Evolutionary conservation across 1,140 invertebrate species (phyloP), one percentile per base, ranked within the genome.

Genomic region (Paraescarpia echinospica): DNA sequence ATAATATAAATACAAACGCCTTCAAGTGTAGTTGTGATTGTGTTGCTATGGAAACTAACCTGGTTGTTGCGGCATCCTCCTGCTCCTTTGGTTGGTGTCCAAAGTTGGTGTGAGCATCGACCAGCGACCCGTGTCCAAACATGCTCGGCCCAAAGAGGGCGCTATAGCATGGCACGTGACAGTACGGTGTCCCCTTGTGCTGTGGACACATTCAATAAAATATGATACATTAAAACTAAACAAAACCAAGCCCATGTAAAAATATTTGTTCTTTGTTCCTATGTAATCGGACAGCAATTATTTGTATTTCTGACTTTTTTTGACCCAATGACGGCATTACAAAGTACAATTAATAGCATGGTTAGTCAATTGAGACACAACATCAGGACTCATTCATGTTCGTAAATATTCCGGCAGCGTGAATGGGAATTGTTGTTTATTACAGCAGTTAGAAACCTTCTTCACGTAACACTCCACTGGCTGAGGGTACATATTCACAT

Each of bases 111-210:
- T 98, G 98, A 93, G 98, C 98, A 96, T 98, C 98, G 34, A 98
- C 98, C 95, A 98, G 97, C 48, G 98, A 98, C 33, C 98, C 98
- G 96, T 98, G 98, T 14, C 98, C 98, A 96, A 98, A 98, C 27
- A 98, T 96, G 94, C 98, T 97, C 22, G 98, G 98, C 89, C 98
- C 98, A 96, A 98, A 99, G n/a, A 98, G 95, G n/a, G 98, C 98
- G 93, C 98, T 97, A 96, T 99, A 98, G 95, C 98, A 99, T 59
- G 98, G 98, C 48, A 98, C 98, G 96, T 98, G 97, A 94, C 98
- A 99, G 95, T 98, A 99, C 89, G 98, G 98, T 92, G 98, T 97
- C 92, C 98, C 98, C 96, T 98, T 98, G 95, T 98, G 98, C 98
- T 98, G 92, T 92, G 96, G 89, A 34, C 89, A 34, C 89, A 14